Evolutionary conservation across 1,140 invertebrate species (phyloP).

Genomic region (Dysdera silvatica): DNA sequence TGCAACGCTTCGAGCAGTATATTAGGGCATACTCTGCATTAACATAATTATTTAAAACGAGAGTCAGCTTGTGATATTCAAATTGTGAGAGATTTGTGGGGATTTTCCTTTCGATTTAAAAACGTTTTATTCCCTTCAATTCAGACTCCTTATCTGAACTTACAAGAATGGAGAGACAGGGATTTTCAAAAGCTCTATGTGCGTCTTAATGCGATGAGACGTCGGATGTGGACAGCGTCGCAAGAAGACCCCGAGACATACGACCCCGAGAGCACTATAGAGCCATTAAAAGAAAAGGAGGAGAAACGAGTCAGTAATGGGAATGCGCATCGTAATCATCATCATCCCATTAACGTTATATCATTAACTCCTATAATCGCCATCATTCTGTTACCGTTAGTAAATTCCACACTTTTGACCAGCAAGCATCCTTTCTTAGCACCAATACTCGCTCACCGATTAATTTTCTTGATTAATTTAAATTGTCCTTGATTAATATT

Average conservation of each 20-base stretch:
- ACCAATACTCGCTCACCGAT: too few species aligned
- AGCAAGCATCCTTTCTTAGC: too few species aligned
- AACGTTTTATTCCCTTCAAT: not conserved
- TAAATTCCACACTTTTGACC: too few species aligned
- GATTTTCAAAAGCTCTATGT: slow-evolving; percentile 20
- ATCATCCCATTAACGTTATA: too few species aligned
- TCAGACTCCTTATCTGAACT: slow-evolving; percentile 23
- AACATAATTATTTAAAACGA: slow-evolving; percentile 8
- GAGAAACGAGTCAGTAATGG: slow-evolving; percentile 26
- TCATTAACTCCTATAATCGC: too few species aligned
- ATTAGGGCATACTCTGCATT: not conserved
- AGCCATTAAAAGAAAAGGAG: slow-evolving; percentile 18
- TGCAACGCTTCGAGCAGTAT: too few species aligned
- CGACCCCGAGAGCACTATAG: slow-evolving; percentile 19
- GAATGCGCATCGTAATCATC: too few species aligned
- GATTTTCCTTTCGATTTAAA: not conserved
- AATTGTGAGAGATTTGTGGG: not conserved
- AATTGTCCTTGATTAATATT: too few species aligned
- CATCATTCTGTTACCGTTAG: too few species aligned
- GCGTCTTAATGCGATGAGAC: slow-evolving; percentile 14
- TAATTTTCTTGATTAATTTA: too few species aligned
- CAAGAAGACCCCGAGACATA: slow-evolving; percentile 15
- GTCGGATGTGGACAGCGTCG: slow-evolving; percentile 1
- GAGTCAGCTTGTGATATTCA: not conserved
- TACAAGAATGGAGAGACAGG: slow-evolving; percentile 24